phyloP scores from a whole-genome alignment of 1,140 invertebrate species.

The Trypoxylus dichotomus region DNA sequence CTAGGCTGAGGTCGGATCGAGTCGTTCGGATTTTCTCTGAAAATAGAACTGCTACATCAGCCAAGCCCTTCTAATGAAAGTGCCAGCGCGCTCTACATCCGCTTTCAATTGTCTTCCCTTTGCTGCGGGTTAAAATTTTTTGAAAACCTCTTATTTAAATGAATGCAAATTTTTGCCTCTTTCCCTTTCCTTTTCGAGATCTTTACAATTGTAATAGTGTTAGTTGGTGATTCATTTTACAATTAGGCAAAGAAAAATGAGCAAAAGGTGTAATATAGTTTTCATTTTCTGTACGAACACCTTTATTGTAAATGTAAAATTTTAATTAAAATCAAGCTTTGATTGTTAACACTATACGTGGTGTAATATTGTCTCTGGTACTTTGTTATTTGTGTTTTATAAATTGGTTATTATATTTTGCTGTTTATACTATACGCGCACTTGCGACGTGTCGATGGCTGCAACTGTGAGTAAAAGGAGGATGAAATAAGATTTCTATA shows the following conservation, averaged over 20 bases:
- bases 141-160: conserved; percentile 13
- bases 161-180: neutral
- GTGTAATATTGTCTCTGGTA: no score
- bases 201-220: neutral
- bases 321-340: no score
- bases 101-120: neutral
- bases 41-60: conserved; percentile 13
- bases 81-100: neutral
- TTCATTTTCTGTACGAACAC: no score
- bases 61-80: neutral
- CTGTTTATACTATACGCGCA: no score
- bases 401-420: no score
- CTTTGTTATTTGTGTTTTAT: no score
- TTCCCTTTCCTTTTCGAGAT: neutral
- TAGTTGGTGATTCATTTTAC: neutral
- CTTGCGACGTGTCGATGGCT: no score
- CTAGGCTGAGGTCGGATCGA: neutral
- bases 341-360: no score
- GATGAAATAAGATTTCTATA: no score
- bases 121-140: neutral
- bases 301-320: no score
- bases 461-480: no score
- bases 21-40: neutral
- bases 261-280: neutral
- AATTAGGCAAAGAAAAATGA: neutral